Evolutionary conservation across 2,888 invertebrate genomes (phyloP), one percentile per base, ranked within the genome.

Genomic region (Cataglyphis livida): DNA sequence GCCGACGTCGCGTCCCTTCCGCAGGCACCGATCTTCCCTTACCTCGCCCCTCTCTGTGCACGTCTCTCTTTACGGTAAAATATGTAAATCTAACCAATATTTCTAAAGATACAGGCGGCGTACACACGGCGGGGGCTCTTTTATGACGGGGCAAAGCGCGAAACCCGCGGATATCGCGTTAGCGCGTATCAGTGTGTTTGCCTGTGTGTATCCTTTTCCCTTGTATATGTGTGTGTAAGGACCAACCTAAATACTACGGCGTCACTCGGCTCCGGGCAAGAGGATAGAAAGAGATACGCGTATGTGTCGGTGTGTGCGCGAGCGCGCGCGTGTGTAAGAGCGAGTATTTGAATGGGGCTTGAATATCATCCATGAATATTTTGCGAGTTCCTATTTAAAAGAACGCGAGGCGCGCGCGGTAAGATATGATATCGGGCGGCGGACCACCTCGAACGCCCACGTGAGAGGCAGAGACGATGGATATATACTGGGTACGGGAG

Each of bases 11-110:
- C 65, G 57, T 70, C 76, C 61, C 81, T 64, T 62, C 59, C 70
- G 44, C 71, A 64, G 35, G 66, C 86, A 86, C 88, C 90, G 87
- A 89, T 91, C 90, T 90, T 91, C 89, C 91, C 92, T 91, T 89
- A 87, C 92, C 87, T 88, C 88, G 85, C 85, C 87, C 84, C 86
- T 10, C 87, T 86, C 84, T 84, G 84, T 86, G 57, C 71, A 85
- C 89, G 90, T 91, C 92, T 93, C 92, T 93, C 92, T 93, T 93
- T 92, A 92, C 92, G 89, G 93, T 93, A 93, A 94, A 94, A 94
- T 93, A 93, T 94, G 94, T 92, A 94, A 94, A 94, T 94, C 93
- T 93, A 93, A 93, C 94, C 93, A 93, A 94, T 94, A 94, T 94
- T 94, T 94, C 92, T 93, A 93, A 93, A 93, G 93, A 93, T 92